Conservation (phyloP, 2,113 vertebrate species). For the Neogobius melanostomus region DNA sequence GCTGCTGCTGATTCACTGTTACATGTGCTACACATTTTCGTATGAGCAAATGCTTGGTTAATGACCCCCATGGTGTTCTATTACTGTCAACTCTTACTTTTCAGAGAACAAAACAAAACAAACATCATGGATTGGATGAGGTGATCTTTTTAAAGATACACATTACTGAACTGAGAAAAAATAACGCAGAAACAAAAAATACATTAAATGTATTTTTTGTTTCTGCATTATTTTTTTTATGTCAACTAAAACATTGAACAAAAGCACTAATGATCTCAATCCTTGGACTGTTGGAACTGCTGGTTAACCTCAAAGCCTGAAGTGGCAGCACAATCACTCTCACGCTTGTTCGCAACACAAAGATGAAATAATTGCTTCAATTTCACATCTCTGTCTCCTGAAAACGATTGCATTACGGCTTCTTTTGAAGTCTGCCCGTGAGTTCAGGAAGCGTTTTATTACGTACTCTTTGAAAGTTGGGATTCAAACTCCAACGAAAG, state of each 20-base stretch:
- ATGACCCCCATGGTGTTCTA: no score
- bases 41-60: no score
- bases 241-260: background rate
- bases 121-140: no score
- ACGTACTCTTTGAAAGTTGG: conserved; percentile 53
- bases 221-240: no score
- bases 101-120: no score
- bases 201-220: no score
- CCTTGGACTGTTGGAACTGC: conserved; percentile 42
- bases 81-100: no score
- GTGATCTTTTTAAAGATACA: no score
- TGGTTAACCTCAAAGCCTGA: conserved; percentile 47
- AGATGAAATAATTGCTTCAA: conserved; percentile 60
- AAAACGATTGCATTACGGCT: conserved; percentile 54
- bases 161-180: no score
- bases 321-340: conserved; percentile 36
- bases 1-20: no score
- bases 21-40: no score
- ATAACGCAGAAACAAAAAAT: no score
- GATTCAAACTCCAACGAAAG: conserved; percentile 46
- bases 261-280: conserved; percentile 28
- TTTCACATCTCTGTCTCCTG: conserved; percentile 56
- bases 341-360: conserved; percentile 33
- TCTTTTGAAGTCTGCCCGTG: conserved; percentile 54
- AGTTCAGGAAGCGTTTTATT: conserved; percentile 44